phyloP scores from a whole-genome alignment of 2,888 invertebrate species.

The Lathronympha strigana region DNA sequence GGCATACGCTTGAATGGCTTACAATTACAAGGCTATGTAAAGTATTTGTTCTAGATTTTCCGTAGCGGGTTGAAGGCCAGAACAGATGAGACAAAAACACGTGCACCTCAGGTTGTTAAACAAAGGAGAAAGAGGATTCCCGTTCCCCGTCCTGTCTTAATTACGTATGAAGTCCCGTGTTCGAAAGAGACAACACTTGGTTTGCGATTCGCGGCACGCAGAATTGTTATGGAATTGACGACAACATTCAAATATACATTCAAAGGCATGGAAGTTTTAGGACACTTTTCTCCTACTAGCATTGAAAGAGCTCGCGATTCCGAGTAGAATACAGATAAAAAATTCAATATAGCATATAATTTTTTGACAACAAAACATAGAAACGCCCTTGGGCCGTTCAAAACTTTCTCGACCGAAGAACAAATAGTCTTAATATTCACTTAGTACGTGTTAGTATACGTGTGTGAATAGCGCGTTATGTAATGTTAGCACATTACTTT shows the following conservation, averaged over 20 bases:
- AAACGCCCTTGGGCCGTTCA: neutral
- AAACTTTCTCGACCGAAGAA: neutral
- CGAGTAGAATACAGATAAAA: no score
- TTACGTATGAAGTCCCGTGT: no score
- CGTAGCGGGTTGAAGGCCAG: neutral
- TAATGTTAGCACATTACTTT: neutral
- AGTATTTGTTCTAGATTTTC: constrained; percentile 7
- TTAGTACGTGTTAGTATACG: neutral
- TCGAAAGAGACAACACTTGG: no score
- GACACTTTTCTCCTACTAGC: no score
- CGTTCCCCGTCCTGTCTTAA: no score
- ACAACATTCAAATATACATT: neutral
- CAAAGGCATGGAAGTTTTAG: no score
- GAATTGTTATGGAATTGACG: neutral
- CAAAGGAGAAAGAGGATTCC: no score
- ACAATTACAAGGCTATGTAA: constrained; percentile 1
- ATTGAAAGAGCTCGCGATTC: no score
- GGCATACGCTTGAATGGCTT: neutral
- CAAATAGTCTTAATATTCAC: neutral
- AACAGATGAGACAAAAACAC: neutral
- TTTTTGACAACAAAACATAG: no score
- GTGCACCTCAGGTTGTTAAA: no score
- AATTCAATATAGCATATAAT: no score
- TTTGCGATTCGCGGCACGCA: no score
- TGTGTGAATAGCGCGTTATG: neutral